Evolutionary conservation across 2,113 vertebrate species (phyloP).

Genomic region (Peromyscus polionotus): DNA sequence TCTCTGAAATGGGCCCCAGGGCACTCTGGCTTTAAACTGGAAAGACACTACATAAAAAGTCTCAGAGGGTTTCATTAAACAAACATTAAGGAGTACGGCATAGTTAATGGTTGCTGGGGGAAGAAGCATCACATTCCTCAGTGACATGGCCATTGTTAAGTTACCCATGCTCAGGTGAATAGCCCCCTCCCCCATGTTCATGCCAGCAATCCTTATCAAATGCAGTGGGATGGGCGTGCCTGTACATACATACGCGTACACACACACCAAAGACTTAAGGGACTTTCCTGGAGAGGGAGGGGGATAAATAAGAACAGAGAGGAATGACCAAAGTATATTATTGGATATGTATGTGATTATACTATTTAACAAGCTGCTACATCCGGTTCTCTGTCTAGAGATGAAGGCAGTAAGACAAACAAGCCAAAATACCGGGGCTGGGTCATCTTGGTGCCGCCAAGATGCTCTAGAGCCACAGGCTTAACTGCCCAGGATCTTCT

Average conservation of each 20-base stretch:
- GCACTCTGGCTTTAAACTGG: background rate
- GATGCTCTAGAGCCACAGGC: background rate
- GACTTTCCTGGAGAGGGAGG: background rate
- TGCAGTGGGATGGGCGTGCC: no score
- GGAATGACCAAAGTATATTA: background rate
- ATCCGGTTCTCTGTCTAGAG: background rate
- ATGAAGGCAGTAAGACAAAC: background rate
- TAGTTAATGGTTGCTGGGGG: background rate
- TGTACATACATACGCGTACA: no score
- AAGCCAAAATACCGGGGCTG: background rate
- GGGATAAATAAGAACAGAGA: background rate
- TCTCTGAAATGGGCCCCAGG: background rate
- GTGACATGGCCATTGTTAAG: background rate
- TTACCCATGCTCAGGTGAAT: background rate
- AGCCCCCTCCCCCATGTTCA: no score
- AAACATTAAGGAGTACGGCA: background rate
- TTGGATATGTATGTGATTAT: background rate
- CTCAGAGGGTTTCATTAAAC: background rate
- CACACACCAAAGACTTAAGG: background rate
- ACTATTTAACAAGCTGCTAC: background rate
- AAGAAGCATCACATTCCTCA: background rate
- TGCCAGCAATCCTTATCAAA: no score
- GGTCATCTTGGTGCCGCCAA: background rate
- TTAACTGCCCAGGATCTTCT: background rate
- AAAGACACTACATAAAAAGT: background rate